Conservation (phyloP, 2,113 vertebrate species). For the Hystrix brachyura region DNA sequence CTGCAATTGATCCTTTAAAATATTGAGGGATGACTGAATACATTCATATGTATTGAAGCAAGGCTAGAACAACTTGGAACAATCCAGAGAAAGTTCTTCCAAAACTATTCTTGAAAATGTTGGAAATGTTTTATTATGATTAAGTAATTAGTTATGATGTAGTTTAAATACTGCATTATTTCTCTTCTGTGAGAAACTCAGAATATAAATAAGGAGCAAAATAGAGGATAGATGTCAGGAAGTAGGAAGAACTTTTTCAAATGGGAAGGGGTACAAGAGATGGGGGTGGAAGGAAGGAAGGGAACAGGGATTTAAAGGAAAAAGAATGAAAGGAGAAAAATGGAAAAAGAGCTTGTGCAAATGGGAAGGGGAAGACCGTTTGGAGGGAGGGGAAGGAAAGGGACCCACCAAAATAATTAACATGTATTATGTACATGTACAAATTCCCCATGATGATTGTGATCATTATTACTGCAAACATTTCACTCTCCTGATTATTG, state of each 20-base stretch:
- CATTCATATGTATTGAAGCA: neutral
- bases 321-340: neutral
- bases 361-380: neutral
- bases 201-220: neutral
- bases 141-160: slow-evolving; percentile 12
- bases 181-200: neutral
- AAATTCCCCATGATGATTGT: neutral
- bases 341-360: neutral
- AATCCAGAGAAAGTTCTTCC: neutral
- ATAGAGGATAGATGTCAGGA: neutral
- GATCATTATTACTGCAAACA: neutral
- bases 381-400: neutral
- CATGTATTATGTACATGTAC: neutral
- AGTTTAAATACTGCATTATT: neutral
- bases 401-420: neutral
- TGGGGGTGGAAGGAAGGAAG: neutral
- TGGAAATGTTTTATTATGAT: slow-evolving; percentile 20
- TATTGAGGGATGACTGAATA: neutral
- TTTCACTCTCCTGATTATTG: slow-evolving; percentile 18
- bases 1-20: neutral
- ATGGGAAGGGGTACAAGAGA: neutral
- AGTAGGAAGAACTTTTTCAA: neutral
- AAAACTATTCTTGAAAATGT: slow-evolving; percentile 10
- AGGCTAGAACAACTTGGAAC: neutral
- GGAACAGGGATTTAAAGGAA: neutral